Evolutionary conservation across 2,888 invertebrate genomes (phyloP), one percentile per base, ranked within the genome.

Genomic region (Galeopsomyia nigrocyanea): DNA sequence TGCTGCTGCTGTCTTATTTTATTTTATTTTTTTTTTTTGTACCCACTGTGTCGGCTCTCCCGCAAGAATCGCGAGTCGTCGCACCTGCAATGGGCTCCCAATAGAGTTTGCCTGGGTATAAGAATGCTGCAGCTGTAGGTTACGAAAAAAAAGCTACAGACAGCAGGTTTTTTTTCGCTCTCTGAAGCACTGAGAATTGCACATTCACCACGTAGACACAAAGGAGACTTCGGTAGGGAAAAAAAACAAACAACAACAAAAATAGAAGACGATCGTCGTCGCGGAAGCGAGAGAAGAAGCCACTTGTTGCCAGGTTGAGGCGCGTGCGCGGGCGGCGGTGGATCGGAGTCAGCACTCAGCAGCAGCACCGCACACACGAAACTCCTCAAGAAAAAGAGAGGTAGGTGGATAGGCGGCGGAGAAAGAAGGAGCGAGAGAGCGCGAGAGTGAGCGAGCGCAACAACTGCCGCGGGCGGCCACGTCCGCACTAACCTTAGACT

Each of bases 241-340:
- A 21, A 39, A 10, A 10, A 3, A 39, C 13, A 39, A 39, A 39
- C 39, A 39, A 39, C 39, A 39, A 55, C 39, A 60, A 47, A 60
- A 65, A 60, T 21, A 53, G 22, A 67, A 51, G 19, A 13, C 16
- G 19, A 47, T 58, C 60, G n/a, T 58, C 58, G 39, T 16, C 3
- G 47, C 7, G 22, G 22, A 26, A 26, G 3, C 5, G 26, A 26
- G 61, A 31, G 47, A 26, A 61, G 16, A 22, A 9, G 66, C 69
- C 74, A 74, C 74, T 74, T 74, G 74, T 74, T 74, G 74, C 74
- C 74, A 74, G 67, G 69, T 64, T 47, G 21, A 60, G 47, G 31
- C 58, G 63, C 58, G 50, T 60, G 71, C 50, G 60, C 17, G 50
- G 17, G 62, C 53, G 62, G 62, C 53, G 62, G 55, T 19, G 21